These are phyloP conservation scores for Lasioglossum marginatum DNA, from an alignment of 2,888 invertebrate species.

Conservation along the genomic window DNA sequence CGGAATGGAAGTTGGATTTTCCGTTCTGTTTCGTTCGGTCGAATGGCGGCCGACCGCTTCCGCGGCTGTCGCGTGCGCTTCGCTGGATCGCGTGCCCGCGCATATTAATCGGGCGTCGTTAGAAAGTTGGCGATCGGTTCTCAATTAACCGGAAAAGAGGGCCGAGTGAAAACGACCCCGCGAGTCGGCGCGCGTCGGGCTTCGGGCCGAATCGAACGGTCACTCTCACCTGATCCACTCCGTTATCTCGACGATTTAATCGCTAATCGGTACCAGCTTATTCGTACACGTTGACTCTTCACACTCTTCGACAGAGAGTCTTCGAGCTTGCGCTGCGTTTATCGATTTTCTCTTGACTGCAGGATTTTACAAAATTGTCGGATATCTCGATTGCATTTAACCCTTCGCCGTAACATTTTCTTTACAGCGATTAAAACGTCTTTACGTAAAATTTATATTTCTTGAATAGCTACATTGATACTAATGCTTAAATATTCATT, in stretches of 20 bases:
- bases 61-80: slow-evolving; percentile 28
- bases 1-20: not conserved
- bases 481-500: too few species aligned
- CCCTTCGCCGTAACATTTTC: too few species aligned
- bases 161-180: slow-evolving; percentile 58
- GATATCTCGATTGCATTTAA: not conserved
- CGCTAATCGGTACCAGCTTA: not conserved
- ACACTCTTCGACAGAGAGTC: not conserved
- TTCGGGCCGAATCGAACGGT: not conserved
- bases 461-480: too few species aligned
- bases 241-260: not conserved
- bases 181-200: not conserved
- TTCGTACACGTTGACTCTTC: not conserved
- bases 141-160: slow-evolving; percentile 73
- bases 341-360: not conserved
- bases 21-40: slow-evolving; percentile 20
- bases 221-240: not conserved
- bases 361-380: not conserved
- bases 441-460: too few species aligned
- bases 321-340: not conserved
- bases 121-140: slow-evolving; percentile 76
- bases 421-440: too few species aligned
- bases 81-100: slow-evolving; percentile 33
- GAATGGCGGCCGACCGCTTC: not conserved
- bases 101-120: slow-evolving; percentile 71